These are phyloP conservation scores for Cardiocondyla obscurior DNA, from an alignment of 1,140 invertebrate genomes.

Conservation along the genomic window DNA sequence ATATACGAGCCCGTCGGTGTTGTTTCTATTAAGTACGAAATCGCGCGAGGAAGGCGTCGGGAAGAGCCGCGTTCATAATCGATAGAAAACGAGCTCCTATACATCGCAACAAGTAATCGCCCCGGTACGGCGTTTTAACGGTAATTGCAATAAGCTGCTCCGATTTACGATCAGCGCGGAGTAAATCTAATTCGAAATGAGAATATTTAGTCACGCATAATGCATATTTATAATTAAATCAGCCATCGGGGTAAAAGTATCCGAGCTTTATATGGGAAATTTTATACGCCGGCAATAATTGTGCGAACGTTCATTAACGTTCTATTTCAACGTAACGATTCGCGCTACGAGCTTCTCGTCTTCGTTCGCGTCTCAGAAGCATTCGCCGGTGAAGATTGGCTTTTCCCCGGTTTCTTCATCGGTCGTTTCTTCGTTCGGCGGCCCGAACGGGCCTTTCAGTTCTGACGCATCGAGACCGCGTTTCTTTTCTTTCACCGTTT, in stretches of 20 bases:
- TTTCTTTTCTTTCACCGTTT: conserved; percentile 2
- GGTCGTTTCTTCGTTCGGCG: conserved; percentile 7
- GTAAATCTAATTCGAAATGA: not conserved
- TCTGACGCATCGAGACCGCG: conserved; percentile 8
- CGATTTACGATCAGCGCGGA: not conserved
- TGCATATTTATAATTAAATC: not conserved
- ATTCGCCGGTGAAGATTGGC: not conserved
- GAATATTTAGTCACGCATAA: not conserved
- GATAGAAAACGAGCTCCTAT: conserved; percentile 50
- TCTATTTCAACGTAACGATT: not conserved
- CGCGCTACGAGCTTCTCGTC: no score
- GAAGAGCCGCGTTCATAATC: conserved; percentile 38
- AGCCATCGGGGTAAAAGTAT: not conserved
- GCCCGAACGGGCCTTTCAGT: conserved; percentile 3
- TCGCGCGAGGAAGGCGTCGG: not conserved
- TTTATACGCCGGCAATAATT: not conserved
- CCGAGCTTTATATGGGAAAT: not conserved
- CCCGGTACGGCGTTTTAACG: conserved; percentile 44
- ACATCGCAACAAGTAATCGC: conserved; percentile 33
- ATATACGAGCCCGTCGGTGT: conserved; percentile 11
- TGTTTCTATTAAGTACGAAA: conserved; percentile 57
- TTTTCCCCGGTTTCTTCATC: conserved; percentile 1
- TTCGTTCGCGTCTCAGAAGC: not conserved
- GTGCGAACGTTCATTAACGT: not conserved
- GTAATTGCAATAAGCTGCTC: conserved; percentile 60